Conservation (phyloP, 2,113 vertebrate species). For the Eretmochelys imbricata region DNA sequence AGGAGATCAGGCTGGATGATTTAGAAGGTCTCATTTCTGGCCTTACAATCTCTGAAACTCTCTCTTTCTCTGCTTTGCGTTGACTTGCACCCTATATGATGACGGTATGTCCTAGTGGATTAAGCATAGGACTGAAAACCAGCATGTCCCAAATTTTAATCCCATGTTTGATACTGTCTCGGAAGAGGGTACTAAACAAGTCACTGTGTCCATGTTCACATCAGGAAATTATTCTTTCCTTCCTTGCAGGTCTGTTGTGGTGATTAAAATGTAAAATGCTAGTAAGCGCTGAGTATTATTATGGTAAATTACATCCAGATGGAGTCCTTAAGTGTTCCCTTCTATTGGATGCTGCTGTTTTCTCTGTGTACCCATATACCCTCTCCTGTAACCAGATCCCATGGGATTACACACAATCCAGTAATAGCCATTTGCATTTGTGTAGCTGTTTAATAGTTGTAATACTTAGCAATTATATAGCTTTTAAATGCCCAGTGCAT, state of each 20-base stretch:
- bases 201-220: constrained; percentile 17
- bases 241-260: neutral
- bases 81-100: fast-evolving
- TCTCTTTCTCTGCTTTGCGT: neutral
- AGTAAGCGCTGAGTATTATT: neutral
- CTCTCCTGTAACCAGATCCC: neutral
- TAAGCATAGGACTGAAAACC: neutral
- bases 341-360: neutral
- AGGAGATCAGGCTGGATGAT: neutral
- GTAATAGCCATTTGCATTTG: fast-evolving
- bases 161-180: neutral
- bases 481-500: neutral
- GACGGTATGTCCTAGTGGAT: neutral
- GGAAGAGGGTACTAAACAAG: constrained; percentile 23
- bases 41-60: fast-evolving
- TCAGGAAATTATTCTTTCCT: constrained; percentile 54
- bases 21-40: fast-evolving
- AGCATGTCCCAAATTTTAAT: neutral
- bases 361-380: neutral
- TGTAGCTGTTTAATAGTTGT: neutral
- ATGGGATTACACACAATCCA: fast-evolving
- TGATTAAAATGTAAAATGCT: neutral
- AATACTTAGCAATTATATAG: neutral
- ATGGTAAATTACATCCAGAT: neutral
- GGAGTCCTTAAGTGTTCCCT: neutral